Percentiles rank a stretch among this genome's conserved stretches.
Evolutionary conservation across 2,888 invertebrate species (phyloP).

Genomic region (Drosophila mulleri): DNA sequence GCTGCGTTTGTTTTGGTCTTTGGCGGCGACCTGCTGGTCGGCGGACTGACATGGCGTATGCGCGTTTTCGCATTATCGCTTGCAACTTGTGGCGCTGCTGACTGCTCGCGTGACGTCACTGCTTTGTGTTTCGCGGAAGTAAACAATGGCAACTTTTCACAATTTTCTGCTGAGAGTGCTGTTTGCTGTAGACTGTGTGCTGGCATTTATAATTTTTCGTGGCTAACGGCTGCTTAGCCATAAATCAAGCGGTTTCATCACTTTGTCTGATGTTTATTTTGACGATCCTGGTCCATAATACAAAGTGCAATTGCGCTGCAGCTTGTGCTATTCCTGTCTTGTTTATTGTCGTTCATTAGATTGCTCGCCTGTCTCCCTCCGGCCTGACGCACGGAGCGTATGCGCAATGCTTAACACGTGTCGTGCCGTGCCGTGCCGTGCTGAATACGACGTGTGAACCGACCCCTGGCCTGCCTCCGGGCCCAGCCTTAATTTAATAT

Average conservation of each 20-base stretch:
- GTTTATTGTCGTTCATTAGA: slow-evolving; percentile 43
- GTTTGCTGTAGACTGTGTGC: neutral
- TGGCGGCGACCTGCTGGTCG: slow-evolving; percentile 40
- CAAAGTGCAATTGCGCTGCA: slow-evolving; percentile 69
- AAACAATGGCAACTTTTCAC: slow-evolving; percentile 61
- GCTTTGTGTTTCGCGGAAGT: slow-evolving; percentile 76
- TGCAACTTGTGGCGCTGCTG: slow-evolving; percentile 28
- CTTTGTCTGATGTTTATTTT: slow-evolving; percentile 58
- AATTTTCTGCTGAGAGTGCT: slow-evolving; percentile 9
- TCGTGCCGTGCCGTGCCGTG: slow-evolving; percentile 49
- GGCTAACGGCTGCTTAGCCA: slow-evolving; percentile 55
- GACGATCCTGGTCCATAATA: slow-evolving; percentile 36
- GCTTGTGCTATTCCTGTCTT: slow-evolving; percentile 36
- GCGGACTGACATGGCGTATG: slow-evolving; percentile 52
- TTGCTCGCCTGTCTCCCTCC: slow-evolving; percentile 18
- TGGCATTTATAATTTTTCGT: slow-evolving; percentile 27
- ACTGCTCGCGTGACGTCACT: slow-evolving; percentile 62
- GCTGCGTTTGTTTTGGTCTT: slow-evolving; percentile 72
- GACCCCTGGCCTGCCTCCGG: slow-evolving; percentile 8
- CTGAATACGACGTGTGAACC: slow-evolving; percentile 18
- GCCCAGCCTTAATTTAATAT: slow-evolving; percentile 55
- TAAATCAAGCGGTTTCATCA: slow-evolving; percentile 72
- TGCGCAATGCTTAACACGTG: slow-evolving; percentile 52
- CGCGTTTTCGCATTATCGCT: slow-evolving; percentile 31
- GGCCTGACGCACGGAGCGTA: slow-evolving; percentile 43